Evolutionary conservation across 2,113 vertebrate genomes (phyloP).

Genomic region (Poeciliopsis prolifica): DNA sequence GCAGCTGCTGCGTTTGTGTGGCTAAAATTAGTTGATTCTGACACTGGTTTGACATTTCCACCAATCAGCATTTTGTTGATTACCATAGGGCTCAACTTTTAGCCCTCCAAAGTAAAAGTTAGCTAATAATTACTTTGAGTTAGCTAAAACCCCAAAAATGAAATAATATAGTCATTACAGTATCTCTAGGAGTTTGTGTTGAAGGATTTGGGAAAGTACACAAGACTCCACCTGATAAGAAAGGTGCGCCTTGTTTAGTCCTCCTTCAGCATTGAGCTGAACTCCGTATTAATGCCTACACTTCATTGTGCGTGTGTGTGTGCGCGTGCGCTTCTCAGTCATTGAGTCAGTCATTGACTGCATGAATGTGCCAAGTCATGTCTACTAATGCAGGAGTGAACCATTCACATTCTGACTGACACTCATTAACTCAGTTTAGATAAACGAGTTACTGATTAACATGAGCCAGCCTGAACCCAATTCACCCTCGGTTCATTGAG

Average conservation of each 20-base stretch:
- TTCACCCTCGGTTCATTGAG: slow-evolving; percentile 20
- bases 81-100: neutral
- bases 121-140: neutral
- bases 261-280: slow-evolving; percentile 2
- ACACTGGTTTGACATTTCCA: neutral
- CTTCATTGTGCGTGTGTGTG: neutral
- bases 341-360: slow-evolving; percentile 44
- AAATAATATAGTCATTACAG: neutral
- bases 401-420: slow-evolving; percentile 53
- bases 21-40: neutral
- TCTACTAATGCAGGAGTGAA: slow-evolving; percentile 55
- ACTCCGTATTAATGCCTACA: slow-evolving; percentile 12
- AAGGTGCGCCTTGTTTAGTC: neutral
- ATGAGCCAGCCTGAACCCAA: slow-evolving; percentile 44
- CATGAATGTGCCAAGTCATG: slow-evolving; percentile 54
- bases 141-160: neutral
- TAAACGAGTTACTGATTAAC: slow-evolving; percentile 70
- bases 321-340: slow-evolving; percentile 20
- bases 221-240: neutral
- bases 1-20: neutral
- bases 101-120: neutral
- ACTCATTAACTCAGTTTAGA: slow-evolving; percentile 66
- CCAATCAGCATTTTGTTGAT: neutral
- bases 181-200: neutral
- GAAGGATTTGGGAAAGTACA: neutral